These are phyloP conservation scores for Pelobates cultripes DNA, from an alignment of 2,797 vertebrate genomes.

Conservation along the genomic window DNA sequence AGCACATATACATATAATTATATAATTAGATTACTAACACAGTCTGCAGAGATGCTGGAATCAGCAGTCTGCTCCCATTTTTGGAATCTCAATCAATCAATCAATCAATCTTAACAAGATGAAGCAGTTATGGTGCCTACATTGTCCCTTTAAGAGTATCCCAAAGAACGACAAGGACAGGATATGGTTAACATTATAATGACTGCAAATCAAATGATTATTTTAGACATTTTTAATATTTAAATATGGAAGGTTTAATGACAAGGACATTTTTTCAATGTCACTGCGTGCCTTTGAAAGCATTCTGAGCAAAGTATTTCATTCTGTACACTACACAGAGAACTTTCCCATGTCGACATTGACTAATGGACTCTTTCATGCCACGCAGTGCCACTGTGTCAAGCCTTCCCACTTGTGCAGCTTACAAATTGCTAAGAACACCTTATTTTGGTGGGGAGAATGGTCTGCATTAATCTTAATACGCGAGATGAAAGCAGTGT, in stretches of 20 bases:
- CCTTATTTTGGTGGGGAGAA: conserved; percentile 39
- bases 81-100: no score
- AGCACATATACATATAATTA: no score
- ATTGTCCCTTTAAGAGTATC: no score
- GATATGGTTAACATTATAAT: no score
- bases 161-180: no score
- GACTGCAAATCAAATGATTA: no score
- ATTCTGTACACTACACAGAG: background rate
- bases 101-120: no score
- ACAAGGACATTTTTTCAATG: conserved; percentile 28
- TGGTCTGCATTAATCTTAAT: conserved; percentile 25
- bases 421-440: conserved; percentile 48
- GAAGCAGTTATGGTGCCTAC: no score
- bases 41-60: no score
- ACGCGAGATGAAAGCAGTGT: background rate
- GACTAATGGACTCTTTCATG: conserved; percentile 26
- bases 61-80: no score
- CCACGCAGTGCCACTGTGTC: conserved; percentile 17
- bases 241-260: background rate
- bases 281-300: conserved; percentile 16
- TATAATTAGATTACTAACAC: no score
- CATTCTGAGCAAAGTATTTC: conserved; percentile 38
- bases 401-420: conserved; percentile 39
- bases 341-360: conserved; percentile 18
- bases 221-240: background rate